A percentile compares a stretch with the other conserved stretches of the same genome.
These are phyloP conservation scores for Chironomus riparius DNA, from an alignment of 2,888 invertebrate species.

Conservation along the genomic window DNA sequence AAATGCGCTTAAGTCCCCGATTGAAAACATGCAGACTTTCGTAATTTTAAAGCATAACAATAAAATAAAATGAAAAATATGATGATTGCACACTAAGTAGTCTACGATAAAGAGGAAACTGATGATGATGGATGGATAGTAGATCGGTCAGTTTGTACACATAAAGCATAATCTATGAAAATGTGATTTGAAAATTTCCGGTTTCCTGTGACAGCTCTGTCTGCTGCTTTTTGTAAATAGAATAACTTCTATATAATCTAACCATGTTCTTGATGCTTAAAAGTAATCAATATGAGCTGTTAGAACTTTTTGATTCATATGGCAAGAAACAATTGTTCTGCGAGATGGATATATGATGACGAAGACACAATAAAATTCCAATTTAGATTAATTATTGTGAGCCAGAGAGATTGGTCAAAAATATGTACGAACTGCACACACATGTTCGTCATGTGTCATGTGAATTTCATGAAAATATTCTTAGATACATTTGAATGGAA, in stretches of 20 bases:
- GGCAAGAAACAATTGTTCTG: neutral
- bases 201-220: constrained; percentile 10
- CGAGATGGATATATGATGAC: too few species aligned
- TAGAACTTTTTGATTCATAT: neutral
- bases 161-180: neutral
- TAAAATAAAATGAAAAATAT: neutral
- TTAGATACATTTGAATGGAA: neutral
- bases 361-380: constrained; percentile 3
- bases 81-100: neutral
- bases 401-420: neutral
- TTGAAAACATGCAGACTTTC: too few species aligned
- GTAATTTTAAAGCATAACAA: neutral
- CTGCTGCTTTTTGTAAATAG: neutral
- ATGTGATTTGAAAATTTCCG: constrained; percentile 21
- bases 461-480: neutral
- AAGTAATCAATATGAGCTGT: neutral
- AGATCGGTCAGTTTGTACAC: neutral
- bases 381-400: constrained; percentile 24
- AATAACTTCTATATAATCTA: neutral
- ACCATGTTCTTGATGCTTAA: neutral
- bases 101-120: constrained; percentile 9
- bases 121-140: constrained; percentile 3
- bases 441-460: constrained; percentile 17
- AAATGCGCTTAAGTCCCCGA: too few species aligned
- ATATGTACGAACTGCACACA: neutral